These are phyloP conservation scores for Nomada fucata DNA, from an alignment of 2,888 invertebrate species.

Conservation along the genomic window DNA sequence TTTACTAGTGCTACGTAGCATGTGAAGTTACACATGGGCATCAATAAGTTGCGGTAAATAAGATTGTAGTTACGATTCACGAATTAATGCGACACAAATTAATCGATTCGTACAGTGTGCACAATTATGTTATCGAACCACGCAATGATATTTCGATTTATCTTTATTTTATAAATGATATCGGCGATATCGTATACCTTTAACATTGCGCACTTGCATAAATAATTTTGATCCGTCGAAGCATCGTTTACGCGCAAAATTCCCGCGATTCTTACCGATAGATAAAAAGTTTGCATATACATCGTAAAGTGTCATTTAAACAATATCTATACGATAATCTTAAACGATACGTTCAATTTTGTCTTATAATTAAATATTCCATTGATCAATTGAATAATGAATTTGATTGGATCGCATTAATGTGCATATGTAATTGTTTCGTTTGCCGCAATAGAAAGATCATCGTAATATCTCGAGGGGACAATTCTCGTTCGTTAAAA, in stretches of 20 bases:
- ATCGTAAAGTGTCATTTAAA: not conserved
- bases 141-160: not conserved
- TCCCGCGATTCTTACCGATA: conserved; percentile 2
- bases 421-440: conserved; percentile 33
- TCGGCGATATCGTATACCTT: not conserved
- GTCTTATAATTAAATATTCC: conserved; percentile 1
- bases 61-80: not conserved
- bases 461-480: not conserved
- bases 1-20: conserved; percentile 23
- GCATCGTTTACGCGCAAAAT: conserved; percentile 22
- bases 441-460: conserved; percentile 1
- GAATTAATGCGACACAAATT: conserved; percentile 10
- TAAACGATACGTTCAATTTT: conserved; percentile 1
- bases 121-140: not conserved
- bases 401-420: conserved; percentile 42
- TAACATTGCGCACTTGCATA: conserved; percentile 17
- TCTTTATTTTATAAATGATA: not conserved
- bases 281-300: not conserved
- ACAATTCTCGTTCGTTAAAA: conserved; percentile 2
- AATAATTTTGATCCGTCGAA: conserved; percentile 22
- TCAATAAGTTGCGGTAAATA: conserved; percentile 53
- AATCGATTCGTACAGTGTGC: not conserved
- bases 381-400: conserved; percentile 33
- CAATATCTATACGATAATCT: not conserved
- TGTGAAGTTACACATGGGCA: conserved; percentile 33